Percentiles rank a stretch among this genome's conserved stretches.
These are phyloP conservation scores for Coenobita brevimanus DNA, from an alignment of 1,140 invertebrate species.

Conservation along the genomic window DNA sequence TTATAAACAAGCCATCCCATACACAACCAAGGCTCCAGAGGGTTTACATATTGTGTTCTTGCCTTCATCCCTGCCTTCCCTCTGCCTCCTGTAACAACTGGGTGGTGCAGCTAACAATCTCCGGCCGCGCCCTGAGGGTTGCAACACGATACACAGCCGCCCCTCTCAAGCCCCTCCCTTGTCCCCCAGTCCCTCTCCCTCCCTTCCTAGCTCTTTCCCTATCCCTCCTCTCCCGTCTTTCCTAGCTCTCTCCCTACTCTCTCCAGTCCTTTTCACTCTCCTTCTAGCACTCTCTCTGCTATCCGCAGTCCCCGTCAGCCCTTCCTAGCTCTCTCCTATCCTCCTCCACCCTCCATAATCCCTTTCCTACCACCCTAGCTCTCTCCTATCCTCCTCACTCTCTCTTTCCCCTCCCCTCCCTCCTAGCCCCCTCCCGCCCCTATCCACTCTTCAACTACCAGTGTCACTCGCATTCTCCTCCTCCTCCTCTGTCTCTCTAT, in stretches of 20 bases:
- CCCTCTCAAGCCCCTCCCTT: not conserved
- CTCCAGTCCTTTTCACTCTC: not conserved
- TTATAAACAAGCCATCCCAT: no score
- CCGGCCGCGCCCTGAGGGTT: conserved; percentile 34
- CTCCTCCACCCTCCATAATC: not conserved
- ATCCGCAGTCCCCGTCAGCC: no score
- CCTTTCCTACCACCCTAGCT: not conserved
- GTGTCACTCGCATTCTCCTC: not conserved
- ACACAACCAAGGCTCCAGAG: no score
- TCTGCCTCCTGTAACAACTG: not conserved
- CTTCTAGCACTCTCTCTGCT: no score
- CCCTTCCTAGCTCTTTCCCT: no score
- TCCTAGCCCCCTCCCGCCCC: not conserved
- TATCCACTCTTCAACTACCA: not conserved
- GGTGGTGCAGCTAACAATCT: conserved; percentile 40
- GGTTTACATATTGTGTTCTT: not conserved
- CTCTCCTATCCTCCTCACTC: not conserved
- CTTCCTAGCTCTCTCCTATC: not conserved
- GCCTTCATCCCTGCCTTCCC: conserved; percentile 5
- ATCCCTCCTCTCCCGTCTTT: not conserved
- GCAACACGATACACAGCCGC: conserved; percentile 34
- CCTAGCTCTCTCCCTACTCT: not conserved
- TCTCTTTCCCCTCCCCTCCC: not conserved
- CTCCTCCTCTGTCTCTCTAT: no score
- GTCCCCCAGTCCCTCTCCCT: no score